Evolutionary conservation across 2,797 vertebrate species (phyloP), one percentile per base, ranked within the genome.

Genomic region (Liparis tanakae): DNA sequence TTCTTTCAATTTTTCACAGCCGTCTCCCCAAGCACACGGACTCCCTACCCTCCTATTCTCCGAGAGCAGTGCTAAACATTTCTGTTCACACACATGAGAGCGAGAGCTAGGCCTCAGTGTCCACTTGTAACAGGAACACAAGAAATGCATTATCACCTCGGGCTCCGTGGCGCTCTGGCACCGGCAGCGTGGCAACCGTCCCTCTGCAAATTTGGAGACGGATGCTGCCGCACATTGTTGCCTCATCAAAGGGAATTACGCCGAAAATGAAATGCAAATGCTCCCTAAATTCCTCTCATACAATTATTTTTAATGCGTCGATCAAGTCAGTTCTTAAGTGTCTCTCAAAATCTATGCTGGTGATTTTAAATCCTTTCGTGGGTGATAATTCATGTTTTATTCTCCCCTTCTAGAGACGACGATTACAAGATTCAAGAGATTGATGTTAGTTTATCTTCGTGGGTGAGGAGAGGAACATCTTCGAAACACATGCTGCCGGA

Each of bases 111-210:
- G 76, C 82, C 86, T 86, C 41, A 2, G 85, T 85, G 88, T 87
- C 88, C 88, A 89, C 88, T 85, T 67, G 68, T 81, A 83, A 87
- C 81, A 78, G 80, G 86, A 90, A 93, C 92, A 93, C 86, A 86
- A 87, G 84, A 93, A 93, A 83, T 89, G 89, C 91, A 93, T 93
- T 92, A 89, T 84, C 90, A 83, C 89, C 80, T 86, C 50, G 0
- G 79, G 80, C 76, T 83, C 80, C 1, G 14, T 22, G 76, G 83
- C 70, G 61, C 66, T 66, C 71, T 34, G 30, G 69, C 70, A 63
- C 75, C 75, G 51, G 70, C 67, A 44, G 70, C 39, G 17, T 64
- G 74, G 67, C 79, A 70, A 77, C 69, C 68, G 72, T 81, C 75
- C 71, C 82, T 63, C 55, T 57, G 83, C 76, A 73, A 80, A 80